Evolutionary conservation across 2,797 vertebrate genomes (phyloP).

Genomic region (Microhierax caerulescens): DNA sequence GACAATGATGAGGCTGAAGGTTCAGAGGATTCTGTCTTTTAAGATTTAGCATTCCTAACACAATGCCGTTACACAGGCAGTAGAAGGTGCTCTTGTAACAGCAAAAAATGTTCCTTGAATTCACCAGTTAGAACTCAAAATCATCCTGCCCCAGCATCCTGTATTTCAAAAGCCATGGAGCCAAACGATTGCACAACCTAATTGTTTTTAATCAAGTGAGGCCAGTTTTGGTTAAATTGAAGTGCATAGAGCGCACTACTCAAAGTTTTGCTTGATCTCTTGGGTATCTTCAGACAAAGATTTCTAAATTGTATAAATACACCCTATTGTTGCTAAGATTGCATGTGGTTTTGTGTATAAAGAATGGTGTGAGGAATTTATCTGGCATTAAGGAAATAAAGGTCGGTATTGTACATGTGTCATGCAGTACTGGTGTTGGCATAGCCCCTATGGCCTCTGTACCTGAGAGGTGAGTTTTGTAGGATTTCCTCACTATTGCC

Average conservation of each 20-base stretch:
- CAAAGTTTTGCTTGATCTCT: neutral
- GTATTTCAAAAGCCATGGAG: slow-evolving; percentile 11
- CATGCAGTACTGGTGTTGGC: neutral
- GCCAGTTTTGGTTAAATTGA: neutral
- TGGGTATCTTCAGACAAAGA: neutral
- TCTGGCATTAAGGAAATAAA: neutral
- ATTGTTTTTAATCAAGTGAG: slow-evolving; percentile 33
- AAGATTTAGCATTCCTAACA: neutral
- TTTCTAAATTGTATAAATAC: neutral
- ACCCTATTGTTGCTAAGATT: neutral
- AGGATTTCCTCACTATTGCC: neutral
- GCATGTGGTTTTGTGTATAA: neutral
- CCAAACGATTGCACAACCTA: slow-evolving; percentile 29
- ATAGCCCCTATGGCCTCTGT: neutral
- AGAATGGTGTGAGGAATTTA: neutral
- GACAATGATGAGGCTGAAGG: neutral
- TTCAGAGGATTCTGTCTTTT: neutral
- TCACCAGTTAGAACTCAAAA: neutral
- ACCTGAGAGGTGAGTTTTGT: neutral
- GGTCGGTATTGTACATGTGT: neutral
- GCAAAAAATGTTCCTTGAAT: neutral
- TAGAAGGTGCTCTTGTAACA: slow-evolving; percentile 60
- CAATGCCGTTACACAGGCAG: neutral
- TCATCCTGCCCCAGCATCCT: neutral
- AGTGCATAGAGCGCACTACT: neutral